phyloP scores from a whole-genome alignment of 2,113 vertebrate genomes.

The Progne subis region DNA sequence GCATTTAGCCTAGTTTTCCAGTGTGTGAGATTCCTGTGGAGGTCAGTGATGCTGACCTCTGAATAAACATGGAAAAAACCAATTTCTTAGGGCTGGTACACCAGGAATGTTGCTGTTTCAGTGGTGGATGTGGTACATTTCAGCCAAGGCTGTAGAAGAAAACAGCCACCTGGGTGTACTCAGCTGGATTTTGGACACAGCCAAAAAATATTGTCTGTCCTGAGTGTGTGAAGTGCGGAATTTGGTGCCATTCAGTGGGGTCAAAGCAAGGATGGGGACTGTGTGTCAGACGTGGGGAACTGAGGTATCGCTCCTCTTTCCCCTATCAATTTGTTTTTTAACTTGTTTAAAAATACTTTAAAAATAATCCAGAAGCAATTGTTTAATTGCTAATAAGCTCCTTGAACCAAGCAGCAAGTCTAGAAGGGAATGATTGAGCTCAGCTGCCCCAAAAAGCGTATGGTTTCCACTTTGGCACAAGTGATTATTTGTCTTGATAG shows the following conservation, averaged over 20 bases:
- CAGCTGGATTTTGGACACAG: background rate
- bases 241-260: background rate
- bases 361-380: background rate
- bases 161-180: background rate
- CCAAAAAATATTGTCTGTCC: background rate
- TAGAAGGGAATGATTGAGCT: background rate
- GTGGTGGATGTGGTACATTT: background rate
- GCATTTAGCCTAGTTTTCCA: background rate
- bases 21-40: background rate
- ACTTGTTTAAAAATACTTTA: background rate
- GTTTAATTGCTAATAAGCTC: background rate
- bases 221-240: background rate
- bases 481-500: conserved; percentile 43
- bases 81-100: background rate
- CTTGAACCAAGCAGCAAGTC: background rate
- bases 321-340: background rate
- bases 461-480: conserved; percentile 2
- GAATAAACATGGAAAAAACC: background rate
- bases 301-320: background rate
- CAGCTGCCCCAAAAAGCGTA: background rate
- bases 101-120: no score
- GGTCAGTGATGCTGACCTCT: background rate
- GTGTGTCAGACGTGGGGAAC: no score
- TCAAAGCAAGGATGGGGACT: background rate
- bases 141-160: background rate